Base-by-base conservation (phyloP, 2,113 vertebrate species). In the Colius striatus region DNA sequence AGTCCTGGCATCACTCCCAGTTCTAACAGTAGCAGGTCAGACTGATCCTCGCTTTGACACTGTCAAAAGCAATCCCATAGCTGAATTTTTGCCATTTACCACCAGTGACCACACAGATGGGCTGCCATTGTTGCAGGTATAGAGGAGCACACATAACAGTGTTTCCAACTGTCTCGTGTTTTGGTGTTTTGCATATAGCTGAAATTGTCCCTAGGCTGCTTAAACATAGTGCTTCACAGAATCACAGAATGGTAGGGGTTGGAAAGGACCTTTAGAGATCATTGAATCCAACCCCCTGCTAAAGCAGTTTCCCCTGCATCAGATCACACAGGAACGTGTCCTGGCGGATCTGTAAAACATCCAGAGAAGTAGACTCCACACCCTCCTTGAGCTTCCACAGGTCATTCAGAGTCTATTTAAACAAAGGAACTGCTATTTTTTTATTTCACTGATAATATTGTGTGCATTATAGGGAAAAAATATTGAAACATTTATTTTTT, bases 1-100 rank as follows among this genome's bases (percentile, higher is more conserved):
- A 96, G 76, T 92, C 67, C 53, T 96, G 91, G 92, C 85, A 32
- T 96, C 76, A 62, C 89, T 95, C 96, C 94, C 75, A 72, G 81
- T 95, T 96, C 72, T 94, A 88, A 92, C 72, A 85, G 96, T 95
- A 95, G 89, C 82, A 88, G 78, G 30, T 72, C 54, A 95, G 83
- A 68, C 75, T 92, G 82, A 88, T 87, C 76, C 47, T 92, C 0
- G 0, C 50, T 90, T 92, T 94, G 91, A 86, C 54, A 9, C 36
- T 76, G 53, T 88, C 75, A 86, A 51, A 92, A 92, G 1, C 51
- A 88, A 41, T 73, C 38, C 11, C 2, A 65, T 87, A 88, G 84
- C 32, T 78, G 71, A 82, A 53, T 58, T 94, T 87, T 91, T 91
- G 63, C 81, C 60, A 21, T 23, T 80, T 93, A 60, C 8, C 57